Conservation (phyloP, 2,113 vertebrate species). For the Protobothrops flavoviridis region DNA sequence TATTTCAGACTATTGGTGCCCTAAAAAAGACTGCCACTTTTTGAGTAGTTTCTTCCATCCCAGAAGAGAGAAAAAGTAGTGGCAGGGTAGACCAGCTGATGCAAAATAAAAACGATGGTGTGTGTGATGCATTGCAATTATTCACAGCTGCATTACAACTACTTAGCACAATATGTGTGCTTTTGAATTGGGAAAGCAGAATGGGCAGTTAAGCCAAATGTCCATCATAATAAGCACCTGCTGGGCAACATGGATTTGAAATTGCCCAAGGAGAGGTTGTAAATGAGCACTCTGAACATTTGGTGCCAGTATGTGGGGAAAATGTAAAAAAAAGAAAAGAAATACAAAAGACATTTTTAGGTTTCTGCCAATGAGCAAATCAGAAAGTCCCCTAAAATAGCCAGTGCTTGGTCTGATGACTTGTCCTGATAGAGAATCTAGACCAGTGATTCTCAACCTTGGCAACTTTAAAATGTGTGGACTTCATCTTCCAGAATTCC, state of each 20-base stretch:
- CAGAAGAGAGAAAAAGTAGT: background rate
- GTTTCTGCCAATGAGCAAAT: background rate
- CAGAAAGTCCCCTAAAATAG: background rate
- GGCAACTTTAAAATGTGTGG: too few relatives aligned
- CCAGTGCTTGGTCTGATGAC: background rate
- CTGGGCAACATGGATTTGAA: background rate
- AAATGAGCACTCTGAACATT: background rate
- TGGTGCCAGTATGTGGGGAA: background rate
- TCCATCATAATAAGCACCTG: background rate
- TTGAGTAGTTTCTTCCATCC: background rate
- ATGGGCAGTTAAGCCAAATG: background rate
- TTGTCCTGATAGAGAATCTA: background rate
- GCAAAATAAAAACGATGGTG: conserved; percentile 2
- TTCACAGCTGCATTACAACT: background rate
- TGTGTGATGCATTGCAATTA: conserved; percentile 8
- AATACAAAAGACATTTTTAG: background rate
- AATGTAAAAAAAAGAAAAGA: background rate
- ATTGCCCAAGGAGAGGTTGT: too few relatives aligned
- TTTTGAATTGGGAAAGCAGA: background rate
- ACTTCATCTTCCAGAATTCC: too few relatives aligned
- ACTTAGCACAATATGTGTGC: background rate
- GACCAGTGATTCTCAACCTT: background rate
- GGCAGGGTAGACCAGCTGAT: background rate
- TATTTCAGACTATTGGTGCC: background rate
- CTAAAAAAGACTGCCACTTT: background rate